A percentile compares a stretch with the other conserved stretches of the same genome.
phyloP scores from a whole-genome alignment of 2,888 invertebrate species.

The Chymomyza amoena region DNA sequence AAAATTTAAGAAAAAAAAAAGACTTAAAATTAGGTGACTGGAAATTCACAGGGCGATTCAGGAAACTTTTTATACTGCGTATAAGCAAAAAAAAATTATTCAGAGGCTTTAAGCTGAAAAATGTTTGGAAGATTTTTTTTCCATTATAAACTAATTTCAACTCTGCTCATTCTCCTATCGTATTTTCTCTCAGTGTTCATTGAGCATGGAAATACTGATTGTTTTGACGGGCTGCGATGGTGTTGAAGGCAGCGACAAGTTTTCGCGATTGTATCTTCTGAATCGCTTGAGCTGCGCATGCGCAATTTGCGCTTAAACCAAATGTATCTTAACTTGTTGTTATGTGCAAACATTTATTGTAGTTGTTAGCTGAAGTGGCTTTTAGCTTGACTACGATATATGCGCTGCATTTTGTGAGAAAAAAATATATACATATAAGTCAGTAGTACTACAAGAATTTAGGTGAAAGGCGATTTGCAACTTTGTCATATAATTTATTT shows the following conservation, averaged over 20 bases:
- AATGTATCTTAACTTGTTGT: constrained; percentile 44
- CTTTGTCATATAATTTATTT: constrained; percentile 8
- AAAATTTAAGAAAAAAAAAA: no score
- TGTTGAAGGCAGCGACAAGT: neutral
- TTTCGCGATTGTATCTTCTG: neutral
- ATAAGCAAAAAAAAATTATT: no score
- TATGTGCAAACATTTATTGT: constrained; percentile 7
- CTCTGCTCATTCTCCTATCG: no score
- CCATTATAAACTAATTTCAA: neutral
- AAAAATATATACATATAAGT: constrained; percentile 29
- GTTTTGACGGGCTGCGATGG: neutral
- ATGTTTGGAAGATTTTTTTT: neutral
- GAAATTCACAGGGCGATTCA: no score
- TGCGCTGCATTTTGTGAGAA: constrained; percentile 14
- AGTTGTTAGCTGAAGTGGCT: constrained; percentile 21
- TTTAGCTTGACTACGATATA: neutral
- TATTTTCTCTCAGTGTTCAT: neutral
- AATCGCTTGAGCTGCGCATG: constrained; percentile 23
- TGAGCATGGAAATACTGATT: neutral
- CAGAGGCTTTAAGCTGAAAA: no score
- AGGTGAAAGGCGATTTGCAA: constrained; percentile 52
- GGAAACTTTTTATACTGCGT: no score
- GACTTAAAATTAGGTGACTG: no score
- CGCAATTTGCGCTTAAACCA: constrained; percentile 48
- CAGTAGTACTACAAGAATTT: constrained; percentile 12